Base-by-base conservation (phyloP, 2,113 vertebrate species). In the Odontophorus gujanensis region DNA sequence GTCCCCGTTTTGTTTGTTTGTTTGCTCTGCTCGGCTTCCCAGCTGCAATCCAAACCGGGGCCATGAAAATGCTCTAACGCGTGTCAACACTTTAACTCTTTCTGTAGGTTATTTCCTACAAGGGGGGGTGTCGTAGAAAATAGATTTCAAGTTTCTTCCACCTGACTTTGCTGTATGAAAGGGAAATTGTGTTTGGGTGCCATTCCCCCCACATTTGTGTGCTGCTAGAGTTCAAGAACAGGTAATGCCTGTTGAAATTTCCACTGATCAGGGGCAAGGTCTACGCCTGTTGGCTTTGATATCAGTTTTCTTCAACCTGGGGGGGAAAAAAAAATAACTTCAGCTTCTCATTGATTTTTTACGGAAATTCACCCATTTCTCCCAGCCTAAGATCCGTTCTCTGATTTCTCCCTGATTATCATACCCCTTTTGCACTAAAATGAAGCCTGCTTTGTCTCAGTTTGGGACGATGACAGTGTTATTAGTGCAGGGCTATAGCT, bases 331-430 rank as follows among this genome's bases (percentile, higher is more conserved):
- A 22, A 62, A 48, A n/a, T 90, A 18, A 34, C 43, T 90, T 32
- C 40, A 89, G 30, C 62, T 85, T 43, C 61, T 95, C 68, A 91
- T 67, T 91, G 91, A 93, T 93, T 95, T 96, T 95, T 85, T 72
- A 91, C 87, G 91, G 95, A 87, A 96, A 89, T 89, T 80, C 85
- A 80, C 38, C 79, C 4, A 34, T 96, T 95, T 91, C 75, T 89
- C 50, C 63, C 2, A 1, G 59, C 82, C 95, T 48, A 21, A 81
- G 92, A 90, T 86, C 15, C 36, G 55, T 19, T 57, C 50, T 91
- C 78, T 89, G 89, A 85, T 96, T 96, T 95, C 84, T 55, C 76
- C 55, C 68, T 62, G 65, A 92, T 89, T 87, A 69, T 95, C 84
- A 57, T 57, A 51, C 51, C 47, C 59, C 62, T 66, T n/a, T n/a